Evolutionary conservation across 2,113 vertebrate species (phyloP).

Genomic region (Oncorhynchus tshawytscha): DNA sequence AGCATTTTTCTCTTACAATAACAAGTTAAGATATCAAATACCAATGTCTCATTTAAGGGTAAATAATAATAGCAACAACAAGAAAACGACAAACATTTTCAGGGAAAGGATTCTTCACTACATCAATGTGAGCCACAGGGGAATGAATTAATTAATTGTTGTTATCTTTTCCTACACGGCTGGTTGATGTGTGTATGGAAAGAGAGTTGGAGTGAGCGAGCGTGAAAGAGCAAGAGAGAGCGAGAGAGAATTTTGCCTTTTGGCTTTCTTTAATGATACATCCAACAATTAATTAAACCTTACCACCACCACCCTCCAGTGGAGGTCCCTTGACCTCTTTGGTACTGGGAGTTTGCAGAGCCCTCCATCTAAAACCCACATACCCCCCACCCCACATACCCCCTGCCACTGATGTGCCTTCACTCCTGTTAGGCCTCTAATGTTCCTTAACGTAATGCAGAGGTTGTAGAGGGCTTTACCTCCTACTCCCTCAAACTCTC

Average conservation of each 20-base stretch:
- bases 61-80: neutral
- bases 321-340: too few relatives aligned
- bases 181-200: neutral
- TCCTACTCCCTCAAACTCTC: too few relatives aligned
- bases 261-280: too few relatives aligned
- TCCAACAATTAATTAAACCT: too few relatives aligned
- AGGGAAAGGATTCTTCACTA: neutral
- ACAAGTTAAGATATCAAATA: conserved; percentile 9
- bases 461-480: too few relatives aligned
- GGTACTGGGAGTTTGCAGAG: too few relatives aligned
- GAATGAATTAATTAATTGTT: neutral
- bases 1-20: neutral
- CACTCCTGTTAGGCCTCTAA: too few relatives aligned
- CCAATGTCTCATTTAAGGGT: neutral
- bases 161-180: neutral
- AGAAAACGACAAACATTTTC: neutral
- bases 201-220: neutral
- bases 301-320: too few relatives aligned
- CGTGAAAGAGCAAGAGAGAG: neutral
- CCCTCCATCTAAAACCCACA: too few relatives aligned
- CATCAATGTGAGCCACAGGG: neutral
- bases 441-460: too few relatives aligned
- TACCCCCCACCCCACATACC: too few relatives aligned
- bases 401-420: too few relatives aligned
- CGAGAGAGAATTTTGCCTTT: neutral